Conservation (phyloP, 1,140 invertebrate genomes). For the Scaptomyza hsui region DNA sequence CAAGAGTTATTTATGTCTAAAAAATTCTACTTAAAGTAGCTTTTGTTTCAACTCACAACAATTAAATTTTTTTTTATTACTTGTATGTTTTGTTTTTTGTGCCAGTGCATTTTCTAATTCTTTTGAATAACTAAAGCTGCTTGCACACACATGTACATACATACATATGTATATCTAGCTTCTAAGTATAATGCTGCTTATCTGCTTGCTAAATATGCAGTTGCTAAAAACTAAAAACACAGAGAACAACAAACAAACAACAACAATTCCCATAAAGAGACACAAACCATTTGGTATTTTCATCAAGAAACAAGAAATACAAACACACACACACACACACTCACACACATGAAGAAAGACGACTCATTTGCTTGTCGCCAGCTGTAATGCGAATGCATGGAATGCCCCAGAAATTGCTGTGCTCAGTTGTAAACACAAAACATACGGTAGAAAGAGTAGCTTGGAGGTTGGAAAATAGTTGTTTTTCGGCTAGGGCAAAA, state of each 20-base stretch:
- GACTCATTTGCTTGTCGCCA: constrained; percentile 68
- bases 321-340: constrained; percentile 36
- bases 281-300: constrained; percentile 78
- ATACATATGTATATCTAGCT: constrained; percentile 10
- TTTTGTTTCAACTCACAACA: neutral
- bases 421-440: constrained; percentile 58
- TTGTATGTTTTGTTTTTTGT: constrained; percentile 4
- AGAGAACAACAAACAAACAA: constrained; percentile 72
- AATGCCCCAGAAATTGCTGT: constrained; percentile 38
- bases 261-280: constrained; percentile 82
- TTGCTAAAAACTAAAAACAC: constrained; percentile 60
- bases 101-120: constrained; percentile 16
- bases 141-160: constrained; percentile 13
- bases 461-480: constrained; percentile 14
- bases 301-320: constrained; percentile 62
- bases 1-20: neutral
- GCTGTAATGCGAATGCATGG: constrained; percentile 70
- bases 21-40: neutral
- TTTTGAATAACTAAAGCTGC: constrained; percentile 5
- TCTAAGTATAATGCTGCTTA: constrained; percentile 62
- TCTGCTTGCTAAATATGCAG: constrained; percentile 63
- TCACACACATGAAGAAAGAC: constrained; percentile 13
- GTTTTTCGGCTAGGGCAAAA: constrained; percentile 50
- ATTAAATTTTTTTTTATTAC: neutral
- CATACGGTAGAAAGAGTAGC: constrained; percentile 16